Conservation (phyloP, 2,888 invertebrate species). For the Pristionchus exspectatus region DNA sequence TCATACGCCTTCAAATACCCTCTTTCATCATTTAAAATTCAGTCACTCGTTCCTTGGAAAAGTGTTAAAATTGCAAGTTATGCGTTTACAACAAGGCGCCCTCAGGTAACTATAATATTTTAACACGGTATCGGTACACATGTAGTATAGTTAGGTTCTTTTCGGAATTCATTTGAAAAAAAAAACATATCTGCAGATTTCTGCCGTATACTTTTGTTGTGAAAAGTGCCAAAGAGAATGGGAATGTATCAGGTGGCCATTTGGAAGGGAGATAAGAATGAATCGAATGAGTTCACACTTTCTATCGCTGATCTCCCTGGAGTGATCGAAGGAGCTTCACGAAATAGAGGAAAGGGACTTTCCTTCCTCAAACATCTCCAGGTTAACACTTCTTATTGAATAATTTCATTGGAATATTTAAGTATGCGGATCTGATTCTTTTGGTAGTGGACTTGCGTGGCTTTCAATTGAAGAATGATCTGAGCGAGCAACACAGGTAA, state of each 20-base stretch:
- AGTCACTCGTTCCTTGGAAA: conserved; percentile 72
- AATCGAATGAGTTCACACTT: conserved; percentile 65
- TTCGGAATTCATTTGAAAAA: too few relatives aligned
- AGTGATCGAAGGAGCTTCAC: conserved; percentile 76
- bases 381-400: neutral
- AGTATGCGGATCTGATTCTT: conserved; percentile 73
- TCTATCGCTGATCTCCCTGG: conserved; percentile 73
- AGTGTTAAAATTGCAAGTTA: conserved; percentile 75
- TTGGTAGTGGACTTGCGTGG: conserved; percentile 75
- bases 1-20: neutral
- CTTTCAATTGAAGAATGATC: conserved; percentile 70
- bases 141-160: too few relatives aligned
- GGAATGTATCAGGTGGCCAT: conserved; percentile 7
- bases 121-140: neutral
- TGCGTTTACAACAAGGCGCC: conserved; percentile 73
- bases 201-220: too few relatives aligned
- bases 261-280: conserved; percentile 34
- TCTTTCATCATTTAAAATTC: neutral
- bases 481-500: conserved; percentile 72
- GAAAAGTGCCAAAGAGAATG: too few relatives aligned
- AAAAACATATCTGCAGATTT: too few relatives aligned
- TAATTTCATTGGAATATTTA: neutral
- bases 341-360: conserved; percentile 73
- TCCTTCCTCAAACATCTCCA: conserved; percentile 76
- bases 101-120: conserved; percentile 58